phyloP scores from a whole-genome alignment of 1,140 invertebrate species.

The Platyura marginata region DNA sequence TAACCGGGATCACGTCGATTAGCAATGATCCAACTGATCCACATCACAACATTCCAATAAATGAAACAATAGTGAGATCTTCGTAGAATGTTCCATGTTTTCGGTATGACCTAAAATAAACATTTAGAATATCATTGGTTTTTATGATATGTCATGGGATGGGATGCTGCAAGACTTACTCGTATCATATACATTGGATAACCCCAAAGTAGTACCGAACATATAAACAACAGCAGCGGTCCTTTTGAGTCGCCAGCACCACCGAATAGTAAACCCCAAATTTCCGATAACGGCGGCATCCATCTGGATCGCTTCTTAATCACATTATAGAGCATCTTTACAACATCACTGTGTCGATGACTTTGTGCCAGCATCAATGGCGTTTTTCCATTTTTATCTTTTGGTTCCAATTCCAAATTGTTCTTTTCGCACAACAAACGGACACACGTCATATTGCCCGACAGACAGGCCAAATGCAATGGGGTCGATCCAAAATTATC shows the following conservation, averaged over 20 bases:
- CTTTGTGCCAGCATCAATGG: slow-evolving; percentile 73
- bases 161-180: slow-evolving; percentile 33
- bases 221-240: slow-evolving; percentile 66
- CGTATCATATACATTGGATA: slow-evolving; percentile 84
- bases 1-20: slow-evolving; percentile 79
- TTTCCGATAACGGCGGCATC: slow-evolving; percentile 68
- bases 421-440: slow-evolving; percentile 74
- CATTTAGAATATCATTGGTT: too few relatives aligned
- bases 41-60: slow-evolving; percentile 79
- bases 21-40: slow-evolving; percentile 78
- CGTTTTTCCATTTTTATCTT: slow-evolving; percentile 82
- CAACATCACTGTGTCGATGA: slow-evolving; percentile 66
- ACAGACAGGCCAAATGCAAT: slow-evolving; percentile 80
- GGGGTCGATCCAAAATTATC: slow-evolving; percentile 87
- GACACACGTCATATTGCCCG: slow-evolving; percentile 64
- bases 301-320: slow-evolving; percentile 61
- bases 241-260: slow-evolving; percentile 78
- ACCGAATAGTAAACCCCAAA: slow-evolving; percentile 79
- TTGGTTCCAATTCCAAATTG: slow-evolving; percentile 48
- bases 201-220: slow-evolving; percentile 72
- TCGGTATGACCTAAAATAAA: slow-evolving; percentile 68
- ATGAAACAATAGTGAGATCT: slow-evolving; percentile 78
- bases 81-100: slow-evolving; percentile 75
- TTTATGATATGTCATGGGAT: too few relatives aligned
- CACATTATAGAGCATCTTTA: slow-evolving; percentile 59